Conservation (phyloP, 2,797 vertebrate species). For the Hemibagrus guttatus region DNA sequence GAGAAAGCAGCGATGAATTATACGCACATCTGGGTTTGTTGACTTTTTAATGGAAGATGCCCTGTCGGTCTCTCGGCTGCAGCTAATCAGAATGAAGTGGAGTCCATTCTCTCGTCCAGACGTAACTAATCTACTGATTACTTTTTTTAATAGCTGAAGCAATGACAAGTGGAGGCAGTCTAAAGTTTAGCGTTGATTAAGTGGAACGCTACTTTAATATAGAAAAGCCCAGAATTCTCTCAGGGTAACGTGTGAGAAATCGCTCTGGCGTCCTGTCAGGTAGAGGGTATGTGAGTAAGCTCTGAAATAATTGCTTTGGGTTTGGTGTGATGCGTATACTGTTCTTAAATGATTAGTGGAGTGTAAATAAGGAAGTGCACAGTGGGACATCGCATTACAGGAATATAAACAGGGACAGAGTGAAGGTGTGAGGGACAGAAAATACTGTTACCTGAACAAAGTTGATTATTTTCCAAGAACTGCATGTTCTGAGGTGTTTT, state of each 20-base stretch:
- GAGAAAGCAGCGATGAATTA: slow-evolving; percentile 15
- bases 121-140: slow-evolving; percentile 57
- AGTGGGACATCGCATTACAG: neutral
- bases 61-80: slow-evolving; percentile 1
- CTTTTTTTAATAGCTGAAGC: slow-evolving; percentile 51
- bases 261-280: slow-evolving; percentile 27
- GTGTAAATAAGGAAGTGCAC: neutral
- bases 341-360: neutral
- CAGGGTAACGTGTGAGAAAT: slow-evolving; percentile 41
- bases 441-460: no score
- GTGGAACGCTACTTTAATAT: neutral
- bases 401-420: neutral
- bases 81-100: slow-evolving; percentile 35
- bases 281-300: neutral
- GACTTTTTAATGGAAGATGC: slow-evolving; percentile 17
- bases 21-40: slow-evolving; percentile 30
- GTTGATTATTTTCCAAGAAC: neutral
- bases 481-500: neutral
- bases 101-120: slow-evolving; percentile 33
- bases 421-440: neutral
- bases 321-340: neutral
- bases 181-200: neutral
- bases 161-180: slow-evolving; percentile 32
- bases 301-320: slow-evolving; percentile 33
- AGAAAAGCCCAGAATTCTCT: slow-evolving; percentile 18